Evolutionary conservation across 1,140 invertebrate species (phyloP).

Genomic region (Trinorchestia longiramus): DNA sequence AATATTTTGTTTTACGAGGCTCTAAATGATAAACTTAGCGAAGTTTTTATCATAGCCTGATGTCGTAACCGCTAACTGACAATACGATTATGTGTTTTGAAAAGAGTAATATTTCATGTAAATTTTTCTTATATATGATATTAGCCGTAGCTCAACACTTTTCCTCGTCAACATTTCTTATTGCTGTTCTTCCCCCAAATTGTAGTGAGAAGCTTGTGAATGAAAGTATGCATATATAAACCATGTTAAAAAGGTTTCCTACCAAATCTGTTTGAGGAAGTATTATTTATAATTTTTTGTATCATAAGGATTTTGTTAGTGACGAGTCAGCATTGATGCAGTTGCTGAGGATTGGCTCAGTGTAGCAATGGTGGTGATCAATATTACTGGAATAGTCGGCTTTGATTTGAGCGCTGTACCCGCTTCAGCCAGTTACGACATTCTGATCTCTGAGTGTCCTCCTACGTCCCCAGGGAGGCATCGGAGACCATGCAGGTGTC

Average conservation of each 20-base stretch:
- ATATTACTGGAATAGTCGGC: not conserved
- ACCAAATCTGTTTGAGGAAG: no score
- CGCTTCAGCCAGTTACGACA: not conserved
- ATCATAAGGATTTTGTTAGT: no score
- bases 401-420: not conserved
- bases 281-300: no score
- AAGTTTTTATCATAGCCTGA: not conserved
- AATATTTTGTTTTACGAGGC: not conserved
- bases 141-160: no score
- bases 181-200: no score
- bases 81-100: not conserved
- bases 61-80: not conserved
- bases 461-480: conserved; percentile 21
- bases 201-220: no score
- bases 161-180: no score
- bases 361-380: not conserved
- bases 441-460: not conserved
- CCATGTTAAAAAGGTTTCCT: no score
- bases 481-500: conserved; percentile 26
- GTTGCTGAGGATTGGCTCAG: no score
- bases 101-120: not conserved
- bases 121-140: not conserved
- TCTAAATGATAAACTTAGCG: not conserved
- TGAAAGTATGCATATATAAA: no score
- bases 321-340: no score